Evolutionary conservation across 2,888 invertebrate species (phyloP), one percentile per base, ranked within the genome.

Genomic region (Cantharis flavilabris): DNA sequence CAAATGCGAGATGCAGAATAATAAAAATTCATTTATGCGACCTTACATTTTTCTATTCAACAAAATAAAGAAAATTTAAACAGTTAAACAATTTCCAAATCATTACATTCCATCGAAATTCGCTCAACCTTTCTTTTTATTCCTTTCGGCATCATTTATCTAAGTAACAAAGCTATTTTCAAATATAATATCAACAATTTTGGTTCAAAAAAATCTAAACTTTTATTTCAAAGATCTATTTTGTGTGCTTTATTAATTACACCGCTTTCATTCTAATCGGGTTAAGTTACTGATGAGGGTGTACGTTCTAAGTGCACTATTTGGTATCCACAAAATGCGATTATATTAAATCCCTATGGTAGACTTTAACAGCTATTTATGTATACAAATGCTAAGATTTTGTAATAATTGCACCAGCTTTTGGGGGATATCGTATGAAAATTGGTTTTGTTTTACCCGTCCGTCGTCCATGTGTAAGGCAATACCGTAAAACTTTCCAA

Each of bases 21-120:
- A 67, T 67, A 20, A 67, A 67, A 67, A 67, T 67, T 67, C 65
- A 67, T 67, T 67, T 67, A 67, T 67, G 26, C 65, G 26, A 67
- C 65, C 65, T 67, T 67, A 20, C 26, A 67, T 13, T 67, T 67
- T 67, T 67, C 23, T 67, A 67, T 67, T 67, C 65, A 67, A 13
- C 23, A 67, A 67, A 67, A 67, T 67, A 67, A 67, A 23, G 65
- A 67, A 67, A 67, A 67, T 67, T 67, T 67, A 23, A 23, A 26
- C 65, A 67, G 65, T 67, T 67, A 67, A 67, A 67, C 65, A 67
- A 67, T 67, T 67, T 67, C 65, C 65, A 67, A 67, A 67, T 23
- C 65, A 67, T 67, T 67, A 67, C 20, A 67, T 67, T 67, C n/a
- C 26, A 20, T 23, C 65, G 49, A 49, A 49, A 49, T 49, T 49